A percentile compares a stretch with the other conserved stretches of the same genome.
Conservation (phyloP, 2,888 invertebrate species). For the Aporophyla lueneburgensis region DNA sequence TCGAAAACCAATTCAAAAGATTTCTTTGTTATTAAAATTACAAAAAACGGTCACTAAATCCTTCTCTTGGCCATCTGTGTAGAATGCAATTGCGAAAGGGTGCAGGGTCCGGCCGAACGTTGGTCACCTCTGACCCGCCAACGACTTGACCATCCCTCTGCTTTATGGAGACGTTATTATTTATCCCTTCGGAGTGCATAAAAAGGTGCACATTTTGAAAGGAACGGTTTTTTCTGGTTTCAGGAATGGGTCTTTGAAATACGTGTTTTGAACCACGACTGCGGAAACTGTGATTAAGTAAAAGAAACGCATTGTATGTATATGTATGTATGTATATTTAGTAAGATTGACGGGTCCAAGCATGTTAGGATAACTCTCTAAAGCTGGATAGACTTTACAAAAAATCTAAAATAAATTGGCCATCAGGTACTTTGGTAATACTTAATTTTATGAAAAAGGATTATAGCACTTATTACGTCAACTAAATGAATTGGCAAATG, state of each 20-base stretch:
- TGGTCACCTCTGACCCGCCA: slow-evolving; percentile 89
- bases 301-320: not conserved
- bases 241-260: not conserved
- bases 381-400: not conserved
- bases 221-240: slow-evolving; percentile 14
- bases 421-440: not conserved
- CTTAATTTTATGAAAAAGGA: slow-evolving; percentile 4
- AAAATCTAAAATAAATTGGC: not conserved
- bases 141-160: slow-evolving; percentile 69
- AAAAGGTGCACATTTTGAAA: slow-evolving; percentile 35
- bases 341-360: not conserved
- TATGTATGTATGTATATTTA: no score
- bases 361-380: not conserved
- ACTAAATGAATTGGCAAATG: slow-evolving; percentile 26
- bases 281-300: not conserved
- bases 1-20: slow-evolving; percentile 38
- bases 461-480: slow-evolving; percentile 7
- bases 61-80: slow-evolving; percentile 57
- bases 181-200: slow-evolving; percentile 59
- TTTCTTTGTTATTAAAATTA: slow-evolving; percentile 66
- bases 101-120: slow-evolving; percentile 75
- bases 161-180: slow-evolving; percentile 50
- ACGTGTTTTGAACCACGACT: not conserved
- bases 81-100: slow-evolving; percentile 83
- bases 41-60: slow-evolving; percentile 61